Evolutionary conservation across 2,888 invertebrate species (phyloP).

Genomic region (Polyploca ridens): DNA sequence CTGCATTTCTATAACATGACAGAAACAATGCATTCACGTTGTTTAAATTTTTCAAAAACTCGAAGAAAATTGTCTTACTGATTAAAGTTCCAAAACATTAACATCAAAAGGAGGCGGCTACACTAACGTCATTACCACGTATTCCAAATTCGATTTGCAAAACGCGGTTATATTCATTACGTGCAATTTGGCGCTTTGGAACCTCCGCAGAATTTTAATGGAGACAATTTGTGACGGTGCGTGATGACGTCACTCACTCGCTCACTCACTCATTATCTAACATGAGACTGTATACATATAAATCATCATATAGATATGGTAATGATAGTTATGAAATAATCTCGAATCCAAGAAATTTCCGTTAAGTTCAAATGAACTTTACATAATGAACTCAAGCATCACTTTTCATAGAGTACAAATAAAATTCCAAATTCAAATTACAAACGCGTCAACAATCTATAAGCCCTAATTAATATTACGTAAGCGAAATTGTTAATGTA

Average conservation of each 20-base stretch:
- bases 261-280: constrained; percentile 28
- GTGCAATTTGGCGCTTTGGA: constrained; percentile 61
- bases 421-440: constrained; percentile 30
- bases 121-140: constrained; percentile 41
- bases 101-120: constrained; percentile 8
- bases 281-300: constrained; percentile 27
- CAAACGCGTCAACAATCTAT: constrained; percentile 14
- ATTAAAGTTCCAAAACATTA: neutral
- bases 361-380: too few relatives aligned
- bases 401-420: neutral
- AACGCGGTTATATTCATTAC: constrained; percentile 52
- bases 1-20: too few relatives aligned
- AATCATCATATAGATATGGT: too few relatives aligned
- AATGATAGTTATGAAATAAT: too few relatives aligned
- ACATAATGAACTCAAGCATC: too few relatives aligned
- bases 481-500: constrained; percentile 23
- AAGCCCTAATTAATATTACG: constrained; percentile 45
- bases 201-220: constrained; percentile 63
- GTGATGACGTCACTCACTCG: constrained; percentile 37
- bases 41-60: neutral
- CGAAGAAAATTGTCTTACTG: neutral
- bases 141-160: constrained; percentile 50
- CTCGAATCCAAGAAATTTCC: too few relatives aligned
- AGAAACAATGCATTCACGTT: too few relatives aligned
- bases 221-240: constrained; percentile 63